Evolutionary conservation across 2,797 vertebrate genomes (phyloP).

Genomic region (Mus caroli): DNA sequence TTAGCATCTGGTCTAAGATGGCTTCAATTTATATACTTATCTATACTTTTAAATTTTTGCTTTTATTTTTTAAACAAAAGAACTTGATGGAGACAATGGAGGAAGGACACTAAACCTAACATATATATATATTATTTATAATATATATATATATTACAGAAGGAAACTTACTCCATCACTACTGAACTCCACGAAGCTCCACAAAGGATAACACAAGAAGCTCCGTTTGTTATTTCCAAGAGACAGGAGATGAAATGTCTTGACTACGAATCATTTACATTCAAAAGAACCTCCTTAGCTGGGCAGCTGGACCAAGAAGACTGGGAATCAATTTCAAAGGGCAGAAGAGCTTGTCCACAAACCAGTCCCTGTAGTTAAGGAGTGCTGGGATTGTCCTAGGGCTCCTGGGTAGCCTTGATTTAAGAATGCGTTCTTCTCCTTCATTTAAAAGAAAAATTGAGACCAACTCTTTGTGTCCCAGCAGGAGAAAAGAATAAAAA

Average conservation of each 20-base stretch:
- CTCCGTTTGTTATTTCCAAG: constrained; percentile 40
- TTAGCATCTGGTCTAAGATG: neutral
- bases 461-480: constrained; percentile 63
- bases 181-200: neutral
- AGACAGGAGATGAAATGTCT: constrained; percentile 15
- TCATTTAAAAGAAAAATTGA: constrained; percentile 67
- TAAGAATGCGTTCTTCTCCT: constrained; percentile 67
- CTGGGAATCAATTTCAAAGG: constrained; percentile 52
- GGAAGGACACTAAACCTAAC: neutral
- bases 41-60: neutral
- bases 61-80: constrained; percentile 5
- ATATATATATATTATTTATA: too few relatives aligned
- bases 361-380: neutral
- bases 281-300: constrained; percentile 45
- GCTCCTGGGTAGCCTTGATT: constrained; percentile 40
- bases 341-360: constrained; percentile 57
- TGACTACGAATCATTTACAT: constrained; percentile 51
- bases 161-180: neutral
- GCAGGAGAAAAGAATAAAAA: constrained; percentile 68
- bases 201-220: neutral
- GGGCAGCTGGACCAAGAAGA: constrained; percentile 18
- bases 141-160: neutral
- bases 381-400: neutral
- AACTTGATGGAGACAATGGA: neutral
- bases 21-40: neutral